Conservation (phyloP, 2,888 invertebrate species). For the Standfussiana lucernea region DNA sequence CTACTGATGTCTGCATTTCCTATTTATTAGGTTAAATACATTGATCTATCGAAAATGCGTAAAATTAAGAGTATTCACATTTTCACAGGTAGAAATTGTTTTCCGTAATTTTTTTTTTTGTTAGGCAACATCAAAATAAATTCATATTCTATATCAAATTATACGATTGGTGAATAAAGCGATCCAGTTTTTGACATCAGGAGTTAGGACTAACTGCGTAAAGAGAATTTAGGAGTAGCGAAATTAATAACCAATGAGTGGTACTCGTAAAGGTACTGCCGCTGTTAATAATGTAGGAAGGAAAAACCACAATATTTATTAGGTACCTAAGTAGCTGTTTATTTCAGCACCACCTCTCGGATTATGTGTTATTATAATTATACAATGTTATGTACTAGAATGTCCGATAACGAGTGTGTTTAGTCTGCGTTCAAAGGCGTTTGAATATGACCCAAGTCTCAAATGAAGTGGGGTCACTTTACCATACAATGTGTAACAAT, state of each 20-base stretch:
- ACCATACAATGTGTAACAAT: neutral
- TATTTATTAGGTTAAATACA: no score
- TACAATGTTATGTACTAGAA: neutral
- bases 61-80: no score
- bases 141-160: neutral
- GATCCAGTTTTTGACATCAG: neutral
- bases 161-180: neutral
- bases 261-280: neutral
- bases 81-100: no score
- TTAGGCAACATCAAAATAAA: no score
- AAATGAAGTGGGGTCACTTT: constrained; percentile 11
- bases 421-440: constrained; percentile 31
- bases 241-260: neutral
- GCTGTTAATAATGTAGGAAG: constrained; percentile 16
- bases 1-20: no score
- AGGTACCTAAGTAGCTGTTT: neutral
- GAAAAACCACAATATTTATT: constrained; percentile 44
- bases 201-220: neutral
- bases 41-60: no score
- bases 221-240: neutral
- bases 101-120: no score
- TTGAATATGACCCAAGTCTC: constrained; percentile 36
- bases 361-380: constrained; percentile 10
- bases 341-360: constrained; percentile 5
- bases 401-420: constrained; percentile 27